Percentiles rank a stretch among this genome's conserved stretches.
Evolutionary conservation across 2,888 invertebrate species (phyloP).

Genomic region (Melangyna quadrimaculata): DNA sequence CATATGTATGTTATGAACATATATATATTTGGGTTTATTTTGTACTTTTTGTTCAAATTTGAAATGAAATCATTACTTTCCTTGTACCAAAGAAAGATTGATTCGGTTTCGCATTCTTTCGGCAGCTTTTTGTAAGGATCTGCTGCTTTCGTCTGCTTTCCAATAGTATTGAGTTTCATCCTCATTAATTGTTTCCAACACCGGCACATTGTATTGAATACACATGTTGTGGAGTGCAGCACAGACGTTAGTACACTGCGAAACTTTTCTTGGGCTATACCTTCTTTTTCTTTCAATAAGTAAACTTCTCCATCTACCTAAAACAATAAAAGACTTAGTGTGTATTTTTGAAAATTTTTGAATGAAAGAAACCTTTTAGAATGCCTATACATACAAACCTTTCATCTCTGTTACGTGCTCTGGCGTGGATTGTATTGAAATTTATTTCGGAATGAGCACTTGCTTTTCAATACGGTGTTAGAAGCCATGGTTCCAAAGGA

Average conservation of each 20-base stretch:
- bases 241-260: background rate
- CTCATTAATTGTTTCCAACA: background rate
- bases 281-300: background rate
- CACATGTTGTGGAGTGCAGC: background rate
- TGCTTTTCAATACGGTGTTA: background rate
- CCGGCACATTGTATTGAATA: background rate
- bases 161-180: background rate
- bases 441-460: background rate
- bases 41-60: background rate
- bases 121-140: background rate
- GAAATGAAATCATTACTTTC: background rate
- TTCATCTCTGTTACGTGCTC: background rate
- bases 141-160: background rate
- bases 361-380: background rate
- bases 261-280: background rate
- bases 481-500: background rate
- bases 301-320: background rate
- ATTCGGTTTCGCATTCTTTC: background rate
- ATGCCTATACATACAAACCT: background rate
- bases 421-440: conserved; percentile 12
- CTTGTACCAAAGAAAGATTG: background rate
- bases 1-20: no score
- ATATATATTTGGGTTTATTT: no score
- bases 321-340: background rate
- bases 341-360: background rate